Base-by-base conservation (phyloP, 2,797 vertebrate species). In the Sternarchorhynchus goeldii region DNA sequence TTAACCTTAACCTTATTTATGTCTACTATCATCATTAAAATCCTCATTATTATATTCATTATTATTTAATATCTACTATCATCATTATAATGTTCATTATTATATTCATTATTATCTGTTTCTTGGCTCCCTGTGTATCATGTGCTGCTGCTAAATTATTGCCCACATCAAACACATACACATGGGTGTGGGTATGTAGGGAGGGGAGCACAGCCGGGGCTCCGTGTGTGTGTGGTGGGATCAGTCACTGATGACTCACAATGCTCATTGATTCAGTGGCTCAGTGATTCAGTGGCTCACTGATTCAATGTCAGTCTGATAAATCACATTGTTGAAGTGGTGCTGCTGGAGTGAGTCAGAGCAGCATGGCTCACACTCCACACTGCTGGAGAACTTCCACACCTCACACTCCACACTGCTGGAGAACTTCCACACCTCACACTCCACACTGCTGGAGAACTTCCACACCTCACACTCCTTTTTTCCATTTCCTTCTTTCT, bases 341-440 rank as follows among this genome's bases (percentile, higher is more conserved):
- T 65, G 39, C 68, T 77, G 74, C 81, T 88, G 85, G 84, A 84
- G 81, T 91, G 90, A 92, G 81, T 93, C 91, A 93, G 82, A 76
- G 63, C 1, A 14, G 6, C 59, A 80, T 58, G 73, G 36, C 83
- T 91, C 89, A 87, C 34, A 18, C 67, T 36, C 76, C 62, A 39
- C 2, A 39, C 63, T 57, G 50, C 29, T 69, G 41, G 16, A 25
- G 3, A 16, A 18, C 8, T 58, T 0, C 25, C 25, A 63, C 85
- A 74, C 39, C 83, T 91, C 89, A 87, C 34, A 18, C 67, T 36
- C 76, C 62, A 39, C 2, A 39, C 63, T 57, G 50, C 29, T 69
- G 41, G 16, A 25, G 1, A 16, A 18, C 8, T n/a, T 32, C 55
- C 63, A 64, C 85, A 83, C 83, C 79, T 85, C 80, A 80, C 83